Evolutionary conservation across 2,888 invertebrate genomes (phyloP).

Genomic region (Ormyrus rosae): DNA sequence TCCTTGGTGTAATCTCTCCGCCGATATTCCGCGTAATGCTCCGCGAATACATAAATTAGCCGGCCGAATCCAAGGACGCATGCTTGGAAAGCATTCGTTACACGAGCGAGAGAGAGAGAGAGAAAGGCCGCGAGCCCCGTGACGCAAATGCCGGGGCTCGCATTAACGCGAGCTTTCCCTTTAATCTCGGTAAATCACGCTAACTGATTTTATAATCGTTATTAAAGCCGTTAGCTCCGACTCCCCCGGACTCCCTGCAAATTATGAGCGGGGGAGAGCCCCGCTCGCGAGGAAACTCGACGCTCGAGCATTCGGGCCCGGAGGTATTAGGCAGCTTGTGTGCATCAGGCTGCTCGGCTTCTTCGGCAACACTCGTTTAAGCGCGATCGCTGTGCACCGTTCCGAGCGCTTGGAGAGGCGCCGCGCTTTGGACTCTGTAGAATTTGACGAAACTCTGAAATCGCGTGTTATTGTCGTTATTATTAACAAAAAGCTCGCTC

Average conservation of each 20-base stretch:
- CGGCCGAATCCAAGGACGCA: conserved; percentile 45
- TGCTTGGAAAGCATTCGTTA: conserved; percentile 62
- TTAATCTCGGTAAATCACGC: conserved; percentile 63
- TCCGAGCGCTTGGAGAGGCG: background rate
- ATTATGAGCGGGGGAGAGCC: conserved; percentile 1
- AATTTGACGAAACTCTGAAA: too few relatives aligned
- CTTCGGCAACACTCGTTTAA: background rate
- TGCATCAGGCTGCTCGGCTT: background rate
- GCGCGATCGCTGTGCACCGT: background rate
- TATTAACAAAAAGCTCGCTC: too few relatives aligned
- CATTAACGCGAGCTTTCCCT: conserved; percentile 55
- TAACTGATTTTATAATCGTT: conserved; percentile 65
- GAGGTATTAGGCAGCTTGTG: conserved; percentile 4
- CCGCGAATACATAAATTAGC: conserved; percentile 60
- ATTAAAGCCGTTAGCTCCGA: conserved; percentile 55
- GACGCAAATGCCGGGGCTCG: background rate
- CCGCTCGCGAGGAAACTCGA: background rate
- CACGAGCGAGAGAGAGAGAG: conserved; percentile 24
- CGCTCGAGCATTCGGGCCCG: background rate
- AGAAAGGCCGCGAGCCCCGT: background rate
- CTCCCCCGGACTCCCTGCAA: background rate
- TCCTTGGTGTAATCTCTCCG: conserved; percentile 34
- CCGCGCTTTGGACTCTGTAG: too few relatives aligned
- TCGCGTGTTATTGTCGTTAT: too few relatives aligned
- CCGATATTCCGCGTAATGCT: conserved; percentile 43